Conservation (phyloP, 2,797 vertebrate genomes). For the Leptodactylus fallax region DNA sequence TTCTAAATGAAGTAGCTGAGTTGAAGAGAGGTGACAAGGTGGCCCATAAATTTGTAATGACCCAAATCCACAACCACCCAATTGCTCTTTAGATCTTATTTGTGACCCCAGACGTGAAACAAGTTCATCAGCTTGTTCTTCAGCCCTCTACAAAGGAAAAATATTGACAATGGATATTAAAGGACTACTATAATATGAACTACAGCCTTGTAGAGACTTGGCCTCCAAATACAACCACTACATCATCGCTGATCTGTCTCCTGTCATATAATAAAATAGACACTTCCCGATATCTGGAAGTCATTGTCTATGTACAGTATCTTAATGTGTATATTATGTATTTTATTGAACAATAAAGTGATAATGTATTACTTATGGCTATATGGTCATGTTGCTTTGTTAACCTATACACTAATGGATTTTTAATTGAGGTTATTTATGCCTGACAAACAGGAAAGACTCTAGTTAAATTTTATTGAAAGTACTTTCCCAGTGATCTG, state of each 20-base stretch:
- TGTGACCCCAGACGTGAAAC: slow-evolving; percentile 9
- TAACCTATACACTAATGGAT: slow-evolving; percentile 14
- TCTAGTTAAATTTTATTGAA: neutral
- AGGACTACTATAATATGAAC: slow-evolving; percentile 30
- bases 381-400: neutral
- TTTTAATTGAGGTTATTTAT: slow-evolving; percentile 7
- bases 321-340: slow-evolving; percentile 59
- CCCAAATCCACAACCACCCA: neutral
- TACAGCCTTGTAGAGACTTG: slow-evolving; percentile 18
- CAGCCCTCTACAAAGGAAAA: slow-evolving; percentile 9
- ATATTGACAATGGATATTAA: slow-evolving; percentile 32
- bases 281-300: slow-evolving; percentile 39
- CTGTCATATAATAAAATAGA: slow-evolving; percentile 39
- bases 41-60: slow-evolving; percentile 7
- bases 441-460: neutral
- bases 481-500: neutral
- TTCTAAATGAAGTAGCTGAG: slow-evolving; percentile 2
- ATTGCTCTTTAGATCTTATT: slow-evolving; percentile 2
- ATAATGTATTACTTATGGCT: slow-evolving; percentile 45
- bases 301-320: slow-evolving; percentile 62
- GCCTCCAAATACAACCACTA: slow-evolving; percentile 21
- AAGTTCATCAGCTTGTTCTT: neutral
- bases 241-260: slow-evolving; percentile 33
- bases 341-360: slow-evolving; percentile 64
- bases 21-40: neutral